phyloP scores from a whole-genome alignment of 1,140 invertebrate species.

The Brachionus koreanus region DNA sequence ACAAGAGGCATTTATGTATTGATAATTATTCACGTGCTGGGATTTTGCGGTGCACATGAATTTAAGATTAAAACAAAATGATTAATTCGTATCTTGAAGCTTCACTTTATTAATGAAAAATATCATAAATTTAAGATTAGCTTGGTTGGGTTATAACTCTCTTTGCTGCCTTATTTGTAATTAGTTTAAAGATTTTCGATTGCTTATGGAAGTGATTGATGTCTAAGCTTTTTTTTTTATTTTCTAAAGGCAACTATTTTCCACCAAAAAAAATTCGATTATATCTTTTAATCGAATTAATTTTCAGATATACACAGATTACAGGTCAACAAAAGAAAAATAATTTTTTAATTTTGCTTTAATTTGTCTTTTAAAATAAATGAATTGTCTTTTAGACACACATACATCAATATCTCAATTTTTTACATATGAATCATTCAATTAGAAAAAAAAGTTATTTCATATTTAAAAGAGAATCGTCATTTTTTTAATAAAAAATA shows the following conservation, averaged over 20 bases:
- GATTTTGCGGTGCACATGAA: neutral
- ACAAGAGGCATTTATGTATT: neutral
- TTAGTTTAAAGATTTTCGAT: constrained; percentile 7
- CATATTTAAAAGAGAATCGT: no score
- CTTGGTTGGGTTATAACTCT: neutral
- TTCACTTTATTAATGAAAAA: constrained; percentile 14
- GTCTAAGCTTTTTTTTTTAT: neutral
- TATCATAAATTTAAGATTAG: constrained; percentile 1
- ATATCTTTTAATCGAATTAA: no score
- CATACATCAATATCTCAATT: no score
- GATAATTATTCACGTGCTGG: constrained; percentile 31
- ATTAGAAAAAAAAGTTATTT: no score
- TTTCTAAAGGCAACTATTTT: neutral
- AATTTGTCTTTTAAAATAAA: no score
- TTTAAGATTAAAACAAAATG: constrained; percentile 10
- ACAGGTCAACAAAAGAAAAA: no score
- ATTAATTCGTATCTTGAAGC: constrained; percentile 32
- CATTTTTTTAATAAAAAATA: no score
- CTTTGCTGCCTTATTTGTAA: constrained; percentile 20
- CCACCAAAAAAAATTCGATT: no score
- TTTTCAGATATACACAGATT: no score
- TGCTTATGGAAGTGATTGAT: neutral
- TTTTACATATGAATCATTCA: no score
- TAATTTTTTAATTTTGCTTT: no score
- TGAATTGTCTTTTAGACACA: no score